A percentile compares a stretch with the other conserved stretches of the same genome.
Conservation (phyloP, 2,797 vertebrate genomes). For the Galago senegalensis region DNA sequence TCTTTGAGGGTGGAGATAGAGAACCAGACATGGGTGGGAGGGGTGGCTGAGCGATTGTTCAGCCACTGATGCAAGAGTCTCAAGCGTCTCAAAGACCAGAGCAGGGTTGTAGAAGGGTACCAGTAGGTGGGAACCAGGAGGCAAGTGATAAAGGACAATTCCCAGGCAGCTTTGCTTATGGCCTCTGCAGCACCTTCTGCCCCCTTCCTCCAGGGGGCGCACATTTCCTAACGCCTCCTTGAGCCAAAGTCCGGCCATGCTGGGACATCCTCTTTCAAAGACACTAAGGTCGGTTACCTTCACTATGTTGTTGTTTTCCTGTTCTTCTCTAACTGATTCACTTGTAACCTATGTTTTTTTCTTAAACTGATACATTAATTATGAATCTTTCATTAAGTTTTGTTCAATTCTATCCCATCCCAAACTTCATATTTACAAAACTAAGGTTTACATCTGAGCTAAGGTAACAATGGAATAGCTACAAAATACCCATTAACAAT, state of each 20-base stretch:
- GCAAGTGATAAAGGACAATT: background rate
- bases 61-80: background rate
- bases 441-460: background rate
- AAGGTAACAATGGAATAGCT: background rate
- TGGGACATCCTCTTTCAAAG: background rate
- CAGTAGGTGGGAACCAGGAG: background rate
- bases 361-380: slow-evolving; percentile 6
- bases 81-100: background rate
- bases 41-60: no score
- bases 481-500: background rate
- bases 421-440: background rate
- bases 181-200: background rate
- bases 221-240: background rate
- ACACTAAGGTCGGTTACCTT: background rate
- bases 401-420: background rate
- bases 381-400: background rate
- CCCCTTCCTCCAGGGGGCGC: background rate
- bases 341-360: background rate
- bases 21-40: background rate
- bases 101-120: background rate
- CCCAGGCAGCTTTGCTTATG: background rate
- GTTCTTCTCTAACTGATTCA: background rate
- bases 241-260: background rate
- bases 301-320: background rate
- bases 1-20: background rate